Percentiles rank a stretch among this genome's conserved stretches.
Evolutionary conservation across 2,888 invertebrate genomes (phyloP).

Genomic region (Dorcus parallelipipedus): DNA sequence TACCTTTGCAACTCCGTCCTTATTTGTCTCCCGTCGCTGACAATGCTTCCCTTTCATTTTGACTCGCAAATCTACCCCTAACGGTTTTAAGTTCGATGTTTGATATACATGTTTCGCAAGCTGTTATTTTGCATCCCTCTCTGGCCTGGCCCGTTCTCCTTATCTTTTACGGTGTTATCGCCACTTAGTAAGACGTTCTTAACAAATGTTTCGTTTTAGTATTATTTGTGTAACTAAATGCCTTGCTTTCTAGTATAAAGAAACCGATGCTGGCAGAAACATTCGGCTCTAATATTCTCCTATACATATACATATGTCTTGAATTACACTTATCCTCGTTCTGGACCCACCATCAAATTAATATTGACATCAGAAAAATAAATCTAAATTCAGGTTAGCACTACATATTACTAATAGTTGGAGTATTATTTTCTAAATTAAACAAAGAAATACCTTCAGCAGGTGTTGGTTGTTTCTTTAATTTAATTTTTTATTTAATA

Average conservation of each 20-base stretch:
- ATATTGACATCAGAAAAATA: too few species aligned
- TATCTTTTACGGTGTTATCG: conserved; percentile 10
- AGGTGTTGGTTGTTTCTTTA: neutral
- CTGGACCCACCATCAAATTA: too few species aligned
- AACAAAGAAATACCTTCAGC: neutral
- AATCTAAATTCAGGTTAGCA: too few species aligned
- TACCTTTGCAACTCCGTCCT: conserved; percentile 20
- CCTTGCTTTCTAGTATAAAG: neutral
- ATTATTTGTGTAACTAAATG: conserved; percentile 15
- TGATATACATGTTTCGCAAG: conserved; percentile 25
- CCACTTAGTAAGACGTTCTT: conserved; percentile 17
- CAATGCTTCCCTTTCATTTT: neutral
- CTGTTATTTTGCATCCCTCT: conserved; percentile 21
- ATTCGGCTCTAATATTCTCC: too few species aligned
- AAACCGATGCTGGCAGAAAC: too few species aligned
- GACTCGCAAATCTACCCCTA: conserved; percentile 20
- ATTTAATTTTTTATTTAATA: neutral
- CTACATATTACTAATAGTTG: too few species aligned
- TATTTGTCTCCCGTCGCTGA: conserved; percentile 7
- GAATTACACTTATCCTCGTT: too few species aligned
- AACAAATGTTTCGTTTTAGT: conserved; percentile 21
- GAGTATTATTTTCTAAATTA: neutral
- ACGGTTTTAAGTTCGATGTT: conserved; percentile 24
- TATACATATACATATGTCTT: too few species aligned
- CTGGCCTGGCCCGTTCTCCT: conserved; percentile 3